A percentile compares a stretch with the other conserved stretches of the same genome.
Evolutionary conservation across 2,888 invertebrate species (phyloP).

Genomic region (Morpho deidamia): DNA sequence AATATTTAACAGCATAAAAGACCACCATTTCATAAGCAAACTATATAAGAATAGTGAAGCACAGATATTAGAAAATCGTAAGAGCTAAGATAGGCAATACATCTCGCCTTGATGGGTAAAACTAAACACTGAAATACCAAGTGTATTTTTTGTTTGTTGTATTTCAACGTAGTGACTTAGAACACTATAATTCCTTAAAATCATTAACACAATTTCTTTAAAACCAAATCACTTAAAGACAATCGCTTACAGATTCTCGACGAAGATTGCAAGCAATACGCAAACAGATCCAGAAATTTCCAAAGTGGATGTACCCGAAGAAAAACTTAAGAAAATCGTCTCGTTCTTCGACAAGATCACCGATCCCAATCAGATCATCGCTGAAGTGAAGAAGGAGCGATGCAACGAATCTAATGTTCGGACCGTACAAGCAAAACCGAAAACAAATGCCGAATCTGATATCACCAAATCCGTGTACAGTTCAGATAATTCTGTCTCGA

Average conservation of each 20-base stretch:
- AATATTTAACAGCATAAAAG: too few species aligned
- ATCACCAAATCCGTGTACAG: constrained; percentile 20
- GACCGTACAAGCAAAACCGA: constrained; percentile 21
- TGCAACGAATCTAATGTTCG: constrained; percentile 41
- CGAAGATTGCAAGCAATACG: constrained; percentile 42
- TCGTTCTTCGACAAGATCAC: constrained; percentile 64
- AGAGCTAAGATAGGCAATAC: too few species aligned
- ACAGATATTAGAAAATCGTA: too few species aligned
- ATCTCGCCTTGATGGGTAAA: too few species aligned
- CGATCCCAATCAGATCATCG: constrained; percentile 42
- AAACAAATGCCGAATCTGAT: constrained; percentile 13
- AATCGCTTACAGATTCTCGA: constrained; percentile 10
- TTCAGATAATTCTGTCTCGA: constrained; percentile 23
- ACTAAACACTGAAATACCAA: too few species aligned
- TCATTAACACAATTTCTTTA: not conserved
- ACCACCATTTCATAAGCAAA: too few species aligned
- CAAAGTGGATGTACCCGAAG: constrained; percentile 42
- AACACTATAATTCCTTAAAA: not conserved
- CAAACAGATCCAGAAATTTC: constrained; percentile 50
- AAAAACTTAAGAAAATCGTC: constrained; percentile 63
- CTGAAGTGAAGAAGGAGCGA: constrained; percentile 42
- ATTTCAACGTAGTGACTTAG: too few species aligned
- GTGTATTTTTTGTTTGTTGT: too few species aligned
- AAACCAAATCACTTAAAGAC: not conserved
- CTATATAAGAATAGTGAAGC: too few species aligned